Evolutionary conservation across 2,888 invertebrate species (phyloP).

Genomic region (Pegoplata infirma): DNA sequence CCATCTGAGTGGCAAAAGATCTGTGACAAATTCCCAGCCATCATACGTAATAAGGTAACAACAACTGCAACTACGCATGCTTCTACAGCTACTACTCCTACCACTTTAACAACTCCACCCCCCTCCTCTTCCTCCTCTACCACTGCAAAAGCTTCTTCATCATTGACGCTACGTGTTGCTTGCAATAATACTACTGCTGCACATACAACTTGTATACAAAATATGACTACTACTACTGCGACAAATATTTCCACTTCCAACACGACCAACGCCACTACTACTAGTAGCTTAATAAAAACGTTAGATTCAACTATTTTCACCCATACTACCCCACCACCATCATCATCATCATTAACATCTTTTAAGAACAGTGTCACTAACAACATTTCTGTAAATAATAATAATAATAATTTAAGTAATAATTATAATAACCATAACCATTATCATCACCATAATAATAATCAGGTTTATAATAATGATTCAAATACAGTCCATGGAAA

Average conservation of each 20-base stretch:
- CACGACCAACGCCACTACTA: conserved; percentile 29
- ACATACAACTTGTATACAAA: conserved; percentile 47
- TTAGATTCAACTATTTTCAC: conserved; percentile 45
- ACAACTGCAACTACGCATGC: conserved; percentile 68
- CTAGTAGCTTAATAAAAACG: conserved; percentile 43
- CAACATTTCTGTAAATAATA: conserved; percentile 30
- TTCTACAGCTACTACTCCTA: conserved; percentile 48
- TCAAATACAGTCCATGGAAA: conserved; percentile 42
- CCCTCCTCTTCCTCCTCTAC: conserved; percentile 39
- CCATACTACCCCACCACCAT: conserved; percentile 29
- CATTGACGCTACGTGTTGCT: conserved; percentile 61
- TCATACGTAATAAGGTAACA: conserved; percentile 78
- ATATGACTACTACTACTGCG: conserved; percentile 27
- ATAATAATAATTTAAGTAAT: conserved; percentile 54
- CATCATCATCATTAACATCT: conserved; percentile 34
- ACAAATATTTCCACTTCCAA: conserved; percentile 17
- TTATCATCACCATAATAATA: conserved; percentile 13
- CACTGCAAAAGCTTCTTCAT: conserved; percentile 53
- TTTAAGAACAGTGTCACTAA: conserved; percentile 52
- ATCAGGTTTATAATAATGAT: conserved; percentile 51
- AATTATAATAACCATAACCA: conserved; percentile 53
- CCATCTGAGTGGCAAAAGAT: conserved; percentile 76
- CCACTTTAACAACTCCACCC: conserved; percentile 43
- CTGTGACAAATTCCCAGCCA: conserved; percentile 74
- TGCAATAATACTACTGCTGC: conserved; percentile 57